These are phyloP conservation scores for Halcyon malimbica DNA, from an alignment of 2,113 vertebrate genomes.

Conservation along the genomic window DNA sequence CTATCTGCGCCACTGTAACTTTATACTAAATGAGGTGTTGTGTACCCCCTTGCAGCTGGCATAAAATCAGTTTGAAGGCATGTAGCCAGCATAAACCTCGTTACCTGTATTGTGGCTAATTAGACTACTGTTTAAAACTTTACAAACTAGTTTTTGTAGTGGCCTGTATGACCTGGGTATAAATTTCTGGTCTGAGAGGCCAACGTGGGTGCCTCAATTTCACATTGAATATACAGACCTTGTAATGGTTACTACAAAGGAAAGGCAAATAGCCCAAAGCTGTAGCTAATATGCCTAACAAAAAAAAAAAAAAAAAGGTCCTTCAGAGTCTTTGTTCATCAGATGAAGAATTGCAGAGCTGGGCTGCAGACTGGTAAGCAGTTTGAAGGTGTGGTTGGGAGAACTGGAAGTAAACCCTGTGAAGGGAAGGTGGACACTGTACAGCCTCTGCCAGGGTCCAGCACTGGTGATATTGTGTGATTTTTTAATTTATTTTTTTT, in stretches of 20 bases:
- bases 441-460: not conserved
- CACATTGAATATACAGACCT: not conserved
- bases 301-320: not conserved
- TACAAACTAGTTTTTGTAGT: not conserved
- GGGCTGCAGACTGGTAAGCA: not conserved
- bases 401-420: not conserved
- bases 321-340: not conserved
- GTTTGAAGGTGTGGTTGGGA: not conserved
- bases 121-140: not conserved
- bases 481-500: not conserved
- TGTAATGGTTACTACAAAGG: not conserved
- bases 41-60: not conserved
- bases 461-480: not conserved
- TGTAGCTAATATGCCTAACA: not conserved
- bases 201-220: not conserved
- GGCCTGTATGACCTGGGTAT: not conserved
- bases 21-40: not conserved
- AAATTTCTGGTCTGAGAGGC: not conserved
- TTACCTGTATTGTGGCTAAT: not conserved
- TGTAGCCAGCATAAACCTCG: not conserved
- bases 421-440: not conserved
- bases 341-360: not conserved
- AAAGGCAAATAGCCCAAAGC: not conserved
- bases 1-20: not conserved
- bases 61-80: not conserved